Base-by-base conservation (phyloP, 2,113 vertebrate genomes). In the Anser brachyrhynchus region DNA sequence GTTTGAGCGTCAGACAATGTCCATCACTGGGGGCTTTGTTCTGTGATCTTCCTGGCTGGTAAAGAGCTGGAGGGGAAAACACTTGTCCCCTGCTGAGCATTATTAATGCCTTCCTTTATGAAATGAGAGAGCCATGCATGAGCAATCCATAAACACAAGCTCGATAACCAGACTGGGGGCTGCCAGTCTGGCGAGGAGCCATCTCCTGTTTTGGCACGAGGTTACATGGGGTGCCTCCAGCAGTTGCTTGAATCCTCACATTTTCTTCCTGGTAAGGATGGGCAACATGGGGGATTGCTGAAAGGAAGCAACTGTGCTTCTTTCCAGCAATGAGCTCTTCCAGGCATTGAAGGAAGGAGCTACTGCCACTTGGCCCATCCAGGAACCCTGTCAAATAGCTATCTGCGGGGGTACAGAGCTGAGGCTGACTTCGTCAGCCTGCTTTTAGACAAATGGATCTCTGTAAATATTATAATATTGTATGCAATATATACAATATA, bases 31-130 rank as follows among this genome's bases (percentile, higher is more conserved):
- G 84, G 52, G 46, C 46, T 88, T 78, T 90, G 33, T 88, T 80
- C 83, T 93, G 25, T 80, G 75, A 75, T 90, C 92, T 84, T 90
- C 69, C 66, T 8, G 93, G 94, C 90, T 69, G 94, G 93, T 64
- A 71, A 81, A 88, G 72, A 91, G 67, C 67, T 80, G 61, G 26
- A 79, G 46, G 54, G 12, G 20, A 41, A 92, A 90, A 65, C 69
- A 49, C 21, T 90, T 71, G 19, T 84, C 8, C 41, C 26, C n/a
- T 0, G 12, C 61, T 54, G 94, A 22, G 69, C 79, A 57, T 93
- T 96, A 94, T 96, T 96, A 95, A 96, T 88, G 69, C 46, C 61
- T 96, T 90, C 72, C 88, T 90, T 88, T 94, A 84, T 93, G 76
- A 96, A 94, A 88, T 74, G 52, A 95, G 39, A 84, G 90, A 71